Percentiles rank a stretch among this genome's conserved stretches.
These are phyloP conservation scores for Gallinago nigripennis DNA, from an alignment of 2,797 vertebrate genomes.

Conservation along the genomic window DNA sequence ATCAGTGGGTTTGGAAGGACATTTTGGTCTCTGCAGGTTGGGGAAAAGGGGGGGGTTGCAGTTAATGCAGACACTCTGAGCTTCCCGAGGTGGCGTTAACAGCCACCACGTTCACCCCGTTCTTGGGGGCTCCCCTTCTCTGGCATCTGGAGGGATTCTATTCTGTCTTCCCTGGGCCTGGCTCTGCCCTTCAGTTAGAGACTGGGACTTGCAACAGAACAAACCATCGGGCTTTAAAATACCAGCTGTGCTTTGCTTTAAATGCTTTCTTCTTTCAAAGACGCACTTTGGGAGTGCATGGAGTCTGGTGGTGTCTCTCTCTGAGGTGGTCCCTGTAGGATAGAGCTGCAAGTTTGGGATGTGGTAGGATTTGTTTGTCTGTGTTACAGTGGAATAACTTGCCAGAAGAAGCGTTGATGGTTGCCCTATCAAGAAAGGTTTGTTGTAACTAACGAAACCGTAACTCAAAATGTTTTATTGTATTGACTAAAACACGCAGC, in stretches of 20 bases:
- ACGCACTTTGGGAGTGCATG: not conserved
- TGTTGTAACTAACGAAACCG: not conserved
- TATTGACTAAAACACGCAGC: not conserved
- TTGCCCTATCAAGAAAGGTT: not conserved
- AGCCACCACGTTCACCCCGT: not conserved
- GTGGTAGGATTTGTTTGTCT: not conserved
- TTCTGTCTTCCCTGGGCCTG: not conserved
- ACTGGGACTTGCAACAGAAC: not conserved
- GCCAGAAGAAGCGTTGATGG: not conserved
- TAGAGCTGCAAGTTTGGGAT: not conserved
- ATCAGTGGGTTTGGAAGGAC: not conserved
- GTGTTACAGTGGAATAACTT: not conserved
- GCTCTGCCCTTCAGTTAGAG: not conserved
- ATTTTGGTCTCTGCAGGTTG: not conserved
- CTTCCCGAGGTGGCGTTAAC: fast-evolving
- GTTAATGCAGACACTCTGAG: not conserved
- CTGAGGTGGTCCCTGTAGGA: not conserved
- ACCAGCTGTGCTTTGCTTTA: not conserved
- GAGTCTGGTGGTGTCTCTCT: not conserved
- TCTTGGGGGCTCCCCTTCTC: not conserved
- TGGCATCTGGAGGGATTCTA: not conserved
- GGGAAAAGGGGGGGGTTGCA: fast-evolving
- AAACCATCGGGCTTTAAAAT: not conserved
- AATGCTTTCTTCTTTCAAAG: not conserved
- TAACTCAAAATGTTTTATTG: fast-evolving